These are phyloP conservation scores for Brevimyrus niger DNA, from an alignment of 2,113 vertebrate genomes.

Conservation along the genomic window DNA sequence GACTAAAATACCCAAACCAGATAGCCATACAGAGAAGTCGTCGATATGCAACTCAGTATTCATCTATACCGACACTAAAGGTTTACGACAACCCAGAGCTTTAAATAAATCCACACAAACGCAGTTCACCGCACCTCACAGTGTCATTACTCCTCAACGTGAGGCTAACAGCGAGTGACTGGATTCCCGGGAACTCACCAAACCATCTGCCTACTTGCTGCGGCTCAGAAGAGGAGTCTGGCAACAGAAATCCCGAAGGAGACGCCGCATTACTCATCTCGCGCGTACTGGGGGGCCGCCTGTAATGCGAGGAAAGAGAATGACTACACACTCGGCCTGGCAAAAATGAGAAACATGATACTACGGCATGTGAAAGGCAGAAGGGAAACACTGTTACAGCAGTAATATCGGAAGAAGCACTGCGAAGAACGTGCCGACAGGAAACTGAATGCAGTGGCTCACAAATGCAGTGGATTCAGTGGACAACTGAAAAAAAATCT, in stretches of 20 bases:
- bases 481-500: neutral
- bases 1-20: neutral
- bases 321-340: neutral
- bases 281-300: slow-evolving; percentile 38
- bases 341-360: neutral
- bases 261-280: slow-evolving; percentile 37
- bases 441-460: neutral
- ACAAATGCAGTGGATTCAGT: neutral
- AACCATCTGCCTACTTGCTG: slow-evolving; percentile 65
- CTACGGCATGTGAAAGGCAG: neutral
- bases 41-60: neutral
- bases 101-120: neutral
- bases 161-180: neutral
- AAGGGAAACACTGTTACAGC: neutral
- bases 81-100: neutral
- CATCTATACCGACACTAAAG: neutral
- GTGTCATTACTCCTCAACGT: neutral
- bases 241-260: slow-evolving; percentile 40
- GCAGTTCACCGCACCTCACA: neutral
- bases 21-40: neutral
- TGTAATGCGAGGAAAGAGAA: slow-evolving; percentile 23
- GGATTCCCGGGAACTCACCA: slow-evolving; percentile 66
- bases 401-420: neutral
- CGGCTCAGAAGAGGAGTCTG: slow-evolving; percentile 60
- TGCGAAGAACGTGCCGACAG: neutral